These are phyloP conservation scores for Papio anubis DNA, from an alignment of 2,113 vertebrate species.

Conservation along the genomic window DNA sequence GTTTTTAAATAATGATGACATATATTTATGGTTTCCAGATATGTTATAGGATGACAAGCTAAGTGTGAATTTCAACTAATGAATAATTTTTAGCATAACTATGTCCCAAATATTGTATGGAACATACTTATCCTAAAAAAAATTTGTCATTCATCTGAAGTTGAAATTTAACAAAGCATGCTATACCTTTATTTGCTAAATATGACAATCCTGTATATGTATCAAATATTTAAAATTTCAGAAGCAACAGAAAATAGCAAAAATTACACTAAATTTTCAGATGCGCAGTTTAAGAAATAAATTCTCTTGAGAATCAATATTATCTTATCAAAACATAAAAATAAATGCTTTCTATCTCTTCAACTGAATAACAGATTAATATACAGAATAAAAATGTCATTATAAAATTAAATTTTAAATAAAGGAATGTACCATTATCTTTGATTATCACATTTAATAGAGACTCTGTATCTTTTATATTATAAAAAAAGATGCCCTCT, in stretches of 20 bases:
- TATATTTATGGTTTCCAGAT: neutral
- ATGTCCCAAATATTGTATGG: neutral
- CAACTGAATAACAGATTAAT: neutral
- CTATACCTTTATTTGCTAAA: neutral
- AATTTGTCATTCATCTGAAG: neutral
- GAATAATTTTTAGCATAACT: neutral
- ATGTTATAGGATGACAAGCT: neutral
- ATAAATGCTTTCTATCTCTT: neutral
- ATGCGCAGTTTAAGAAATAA: neutral
- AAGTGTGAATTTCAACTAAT: slow-evolving; percentile 3
- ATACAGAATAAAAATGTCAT: neutral
- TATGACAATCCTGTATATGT: neutral
- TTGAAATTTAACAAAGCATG: neutral
- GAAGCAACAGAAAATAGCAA: neutral
- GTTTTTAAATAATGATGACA: neutral
- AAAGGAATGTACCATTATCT: neutral
- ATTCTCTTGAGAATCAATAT: neutral
- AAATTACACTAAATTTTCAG: neutral
- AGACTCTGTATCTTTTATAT: neutral
- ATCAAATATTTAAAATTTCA: slow-evolving; percentile 12
- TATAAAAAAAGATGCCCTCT: neutral
- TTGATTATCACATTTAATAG: neutral
- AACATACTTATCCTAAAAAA: neutral
- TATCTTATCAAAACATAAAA: neutral
- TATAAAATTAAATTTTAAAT: neutral